phyloP scores from a whole-genome alignment of 2,113 vertebrate genomes.

The Passerina amoena region DNA sequence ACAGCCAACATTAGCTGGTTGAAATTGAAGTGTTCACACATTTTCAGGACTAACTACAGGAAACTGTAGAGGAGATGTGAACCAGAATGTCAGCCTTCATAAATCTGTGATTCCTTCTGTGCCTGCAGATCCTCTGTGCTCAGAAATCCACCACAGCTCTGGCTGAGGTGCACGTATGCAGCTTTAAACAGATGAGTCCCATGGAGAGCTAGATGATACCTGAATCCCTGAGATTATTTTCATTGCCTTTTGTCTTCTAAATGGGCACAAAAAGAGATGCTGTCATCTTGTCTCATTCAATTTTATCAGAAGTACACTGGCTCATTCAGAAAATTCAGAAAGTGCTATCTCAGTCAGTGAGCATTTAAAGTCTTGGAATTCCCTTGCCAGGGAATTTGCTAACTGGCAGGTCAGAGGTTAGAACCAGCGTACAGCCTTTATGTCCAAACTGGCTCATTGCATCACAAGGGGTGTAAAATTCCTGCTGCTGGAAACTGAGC shows the following conservation, averaged over 20 bases:
- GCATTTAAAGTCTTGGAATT: not conserved
- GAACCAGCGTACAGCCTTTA: not conserved
- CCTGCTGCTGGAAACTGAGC: not conserved
- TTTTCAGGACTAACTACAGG: not conserved
- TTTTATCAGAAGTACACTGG: not conserved
- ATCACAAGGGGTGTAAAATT: not conserved
- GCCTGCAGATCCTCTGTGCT: not conserved
- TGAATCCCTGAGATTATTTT: not conserved
- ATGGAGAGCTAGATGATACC: not conserved
- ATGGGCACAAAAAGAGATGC: not conserved
- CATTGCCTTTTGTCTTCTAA: not conserved
- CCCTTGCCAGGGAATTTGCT: not conserved
- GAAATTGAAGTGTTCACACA: not conserved
- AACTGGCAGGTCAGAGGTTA: not conserved
- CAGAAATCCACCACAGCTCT: not conserved
- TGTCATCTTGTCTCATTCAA: not conserved
- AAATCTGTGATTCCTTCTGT: not conserved
- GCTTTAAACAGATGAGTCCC: not conserved
- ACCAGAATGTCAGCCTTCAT: not conserved
- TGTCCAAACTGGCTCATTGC: not conserved
- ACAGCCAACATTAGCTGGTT: not conserved
- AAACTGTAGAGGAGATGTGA: not conserved
- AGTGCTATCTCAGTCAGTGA: accelerated
- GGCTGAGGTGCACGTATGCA: accelerated
- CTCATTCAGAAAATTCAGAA: not conserved